Percentiles rank a stretch among this genome's conserved stretches.
Evolutionary conservation across 2,888 invertebrate species (phyloP).

Genomic region (Thumatha senex): DNA sequence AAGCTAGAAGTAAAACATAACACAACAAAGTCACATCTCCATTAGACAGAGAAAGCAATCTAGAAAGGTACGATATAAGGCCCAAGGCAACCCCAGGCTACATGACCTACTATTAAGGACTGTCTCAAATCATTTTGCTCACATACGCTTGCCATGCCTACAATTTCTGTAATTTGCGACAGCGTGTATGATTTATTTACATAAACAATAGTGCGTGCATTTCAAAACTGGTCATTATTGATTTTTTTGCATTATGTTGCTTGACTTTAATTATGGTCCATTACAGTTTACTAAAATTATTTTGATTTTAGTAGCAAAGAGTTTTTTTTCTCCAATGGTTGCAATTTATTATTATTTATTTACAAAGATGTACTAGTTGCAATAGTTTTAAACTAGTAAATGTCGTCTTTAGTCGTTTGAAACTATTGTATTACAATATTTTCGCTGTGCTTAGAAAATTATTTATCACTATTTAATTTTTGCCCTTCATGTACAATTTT

Average conservation of each 20-base stretch:
- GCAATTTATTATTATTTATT: too few species aligned
- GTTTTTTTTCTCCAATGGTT: too few species aligned
- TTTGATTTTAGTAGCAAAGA: not conserved
- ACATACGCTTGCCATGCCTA: constrained; percentile 61
- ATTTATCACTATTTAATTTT: too few species aligned
- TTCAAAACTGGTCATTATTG: constrained; percentile 56
- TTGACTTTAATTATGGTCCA: constrained; percentile 42
- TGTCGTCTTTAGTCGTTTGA: too few species aligned
- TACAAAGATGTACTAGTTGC: too few species aligned
- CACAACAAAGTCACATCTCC: constrained; percentile 23
- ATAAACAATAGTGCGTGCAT: constrained; percentile 60
- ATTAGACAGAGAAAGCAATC: constrained; percentile 45
- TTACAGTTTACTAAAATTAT: constrained; percentile 14
- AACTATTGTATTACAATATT: too few species aligned
- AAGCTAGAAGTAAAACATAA: constrained; percentile 13
- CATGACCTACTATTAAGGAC: constrained; percentile 73
- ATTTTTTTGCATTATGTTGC: constrained; percentile 46
- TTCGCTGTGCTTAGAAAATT: too few species aligned
- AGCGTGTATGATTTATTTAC: constrained; percentile 75
- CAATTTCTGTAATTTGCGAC: constrained; percentile 79
- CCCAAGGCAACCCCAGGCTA: constrained; percentile 58
- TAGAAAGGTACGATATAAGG: constrained; percentile 34
- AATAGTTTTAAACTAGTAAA: too few species aligned
- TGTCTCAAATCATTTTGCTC: constrained; percentile 67
- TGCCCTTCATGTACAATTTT: too few species aligned